Evolutionary conservation across 2,888 invertebrate species (phyloP), one percentile per base, ranked within the genome.

Genomic region (Xestobium rufovillosum): DNA sequence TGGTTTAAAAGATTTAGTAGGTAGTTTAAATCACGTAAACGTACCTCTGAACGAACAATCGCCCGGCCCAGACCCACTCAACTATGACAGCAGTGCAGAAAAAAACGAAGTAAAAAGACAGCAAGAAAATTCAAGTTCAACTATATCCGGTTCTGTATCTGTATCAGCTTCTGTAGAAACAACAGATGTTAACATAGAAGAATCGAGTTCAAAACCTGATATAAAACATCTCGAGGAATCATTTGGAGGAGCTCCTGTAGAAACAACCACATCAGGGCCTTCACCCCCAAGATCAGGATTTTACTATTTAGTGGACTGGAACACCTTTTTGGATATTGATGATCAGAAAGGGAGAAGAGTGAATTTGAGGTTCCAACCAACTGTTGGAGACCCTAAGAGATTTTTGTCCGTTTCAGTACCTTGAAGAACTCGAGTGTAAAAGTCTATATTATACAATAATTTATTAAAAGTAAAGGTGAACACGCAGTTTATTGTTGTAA

Each of bases 251-350:
- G 69, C 67, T 12, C 57, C 65, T 29, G 71, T 70, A 8, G 74
- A 77, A 0, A 76, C 78, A 48, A 72, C 77, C 3, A 69, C 70
- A 13, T 80, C 82, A 4, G 76, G 78, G 48, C 72, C 76, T 3
- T 68, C 68, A 16, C 77, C 77, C 14, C 73, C 72, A 48, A 78
- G 76, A 51, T 83, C 79, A 43, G 87, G 87, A 1, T 78, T 87
- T 45, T 87, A 86, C 55, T 86, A 84, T 67, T 71, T 87, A 55
- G 68, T 84, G 9, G 87, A 87, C 55, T 86, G 85, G 85, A 87
- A 87, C 55, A 78, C 80, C 39, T 87, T 87, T 56, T 67, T 87
- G 9, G 84, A 85, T 63, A 83, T 87, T 2, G 87, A 86, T 3
- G 73, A 75, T 46, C 81, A 81, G 10, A 79, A 75, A 12, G 65